Percentiles rank a stretch among this genome's conserved stretches.
Conservation (phyloP, 2,797 vertebrate genomes). For the Heterohyrax brucei region DNA sequence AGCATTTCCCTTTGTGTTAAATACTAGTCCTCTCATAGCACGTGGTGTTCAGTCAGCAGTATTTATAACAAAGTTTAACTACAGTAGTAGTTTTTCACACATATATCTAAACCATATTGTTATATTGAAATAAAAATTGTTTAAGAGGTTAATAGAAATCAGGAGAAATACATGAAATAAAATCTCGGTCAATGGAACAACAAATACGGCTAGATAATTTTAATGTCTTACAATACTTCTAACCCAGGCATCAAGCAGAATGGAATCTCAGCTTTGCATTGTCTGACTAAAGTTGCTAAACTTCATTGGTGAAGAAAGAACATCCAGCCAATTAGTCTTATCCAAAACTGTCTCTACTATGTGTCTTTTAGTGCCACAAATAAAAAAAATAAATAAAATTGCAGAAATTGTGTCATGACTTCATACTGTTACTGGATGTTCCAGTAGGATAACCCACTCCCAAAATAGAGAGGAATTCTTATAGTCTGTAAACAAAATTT, state of each 20-base stretch:
- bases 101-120: slow-evolving; percentile 79
- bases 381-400: slow-evolving; percentile 86
- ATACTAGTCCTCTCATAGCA: fast-evolving
- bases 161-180: slow-evolving; percentile 68
- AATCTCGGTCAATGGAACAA: slow-evolving; percentile 70
- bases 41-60: slow-evolving; percentile 33
- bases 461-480: neutral
- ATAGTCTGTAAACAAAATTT: neutral
- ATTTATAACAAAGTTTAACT: slow-evolving; percentile 77
- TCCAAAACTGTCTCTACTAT: slow-evolving; percentile 77
- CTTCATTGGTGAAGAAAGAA: slow-evolving; percentile 36
- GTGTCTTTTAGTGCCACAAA: slow-evolving; percentile 90
- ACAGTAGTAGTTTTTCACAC: slow-evolving; percentile 77
- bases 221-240: slow-evolving; percentile 70
- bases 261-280: neutral
- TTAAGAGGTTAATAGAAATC: slow-evolving; percentile 68
- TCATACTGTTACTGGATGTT: neutral
- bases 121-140: slow-evolving; percentile 72
- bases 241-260: neutral
- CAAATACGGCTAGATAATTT: slow-evolving; percentile 67
- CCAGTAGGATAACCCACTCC: neutral
- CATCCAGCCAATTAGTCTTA: slow-evolving; percentile 81
- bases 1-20: neutral
- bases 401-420: slow-evolving; percentile 48
- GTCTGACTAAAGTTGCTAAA: slow-evolving; percentile 38